Base-by-base conservation (phyloP, 92 coral and sea anemone species). In the Isaurus tuberculatus region DNA sequence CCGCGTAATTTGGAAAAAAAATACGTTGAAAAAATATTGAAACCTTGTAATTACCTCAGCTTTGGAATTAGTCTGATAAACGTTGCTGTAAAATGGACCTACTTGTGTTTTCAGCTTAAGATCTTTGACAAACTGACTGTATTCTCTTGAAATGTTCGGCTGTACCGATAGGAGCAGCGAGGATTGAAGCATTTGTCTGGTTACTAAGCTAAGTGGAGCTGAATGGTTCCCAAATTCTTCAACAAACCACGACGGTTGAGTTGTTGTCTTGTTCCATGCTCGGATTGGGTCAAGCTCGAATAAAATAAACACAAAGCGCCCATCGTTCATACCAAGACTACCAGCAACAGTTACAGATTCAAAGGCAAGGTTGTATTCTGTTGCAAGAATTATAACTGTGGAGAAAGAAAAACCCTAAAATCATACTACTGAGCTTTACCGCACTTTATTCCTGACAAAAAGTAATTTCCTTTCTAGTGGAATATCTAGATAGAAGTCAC, bases 311-410 rank as follows among this genome's bases (percentile, higher is more conserved):
- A 92, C 92, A 66, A 81, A 91, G 25, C 84, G 67, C 9, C 89
- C 88, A 16, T 88, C 75, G 81, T 88, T 85, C 53, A 88, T 79
- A 32, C 89, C 89, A 22, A 93, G 84, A 58, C 65, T 77, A 14
- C 90, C 90, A 2, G 94, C 98, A 66, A 75, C 85, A 85, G 28
- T 57, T 51, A 93, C 1, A 10, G 92, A 89, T 75, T 91, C 93
- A 2, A 84, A 74, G n/a, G 86, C 98, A 16, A 91, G 81, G 65
- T 79, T 57, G 85, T 91, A 93, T 49, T 91, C 84, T 91, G 90
- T 93, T 19, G 98, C 98, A 20, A 93, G 77, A 55, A 93, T 83
- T 73, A 91, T 71, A 20, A 93, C 98, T 93, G 88, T 51, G 61
- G 25, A 19, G 58, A 55, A 22, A 36, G 48, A 51, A 20, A 17